Base-by-base conservation (phyloP, 2,113 vertebrate species). In the Taurulus bubalis region DNA sequence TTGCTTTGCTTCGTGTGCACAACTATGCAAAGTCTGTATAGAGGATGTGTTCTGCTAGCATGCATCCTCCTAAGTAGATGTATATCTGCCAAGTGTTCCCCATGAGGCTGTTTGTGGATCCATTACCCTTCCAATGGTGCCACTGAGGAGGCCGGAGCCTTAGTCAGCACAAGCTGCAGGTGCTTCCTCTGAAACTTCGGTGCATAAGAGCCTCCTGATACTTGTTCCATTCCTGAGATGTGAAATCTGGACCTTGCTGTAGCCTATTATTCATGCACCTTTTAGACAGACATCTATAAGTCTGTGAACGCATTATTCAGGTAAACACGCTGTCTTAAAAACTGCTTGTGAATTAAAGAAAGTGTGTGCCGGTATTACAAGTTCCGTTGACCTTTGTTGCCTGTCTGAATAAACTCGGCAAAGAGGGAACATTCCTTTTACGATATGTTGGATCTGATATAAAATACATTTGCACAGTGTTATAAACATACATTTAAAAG, bases 61-160 rank as follows among this genome's bases (percentile, higher is more conserved):
- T 81, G 67, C 81, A 84, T 91, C 79, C 84, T 88, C 72, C 79
- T 92, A 89, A 93, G 89, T 88, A 91, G 82, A 89, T 71, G 75
- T 40, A 22, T 79, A 87, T 92, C 81, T 91, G 80, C 91, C 86
- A 88, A 90, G 83, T 84, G 71, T 76, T 89, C 71, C 92, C 90
- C 92, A 64, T 63, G 93, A 88, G 93, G 70, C 84, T 80, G 73
- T 85, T 93, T 90, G 79, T 85, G 74, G 74, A 87, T 91, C 90
- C 92, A 94, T 94, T 94, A 93, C 55, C 68, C 38, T 81, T 91
- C 49, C 69, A 79, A 49, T 84, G 91, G 89, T 89, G 87, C 90
- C 86, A 87, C 67, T 77, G 79, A 84, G 65, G 66, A 91, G 70
- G 47, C 32, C 62, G n/a, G 76, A 83, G 75, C 53, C 45, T 82